phyloP scores from a whole-genome alignment of 2,888 invertebrate species.

The Camptogramma bilineatum region DNA sequence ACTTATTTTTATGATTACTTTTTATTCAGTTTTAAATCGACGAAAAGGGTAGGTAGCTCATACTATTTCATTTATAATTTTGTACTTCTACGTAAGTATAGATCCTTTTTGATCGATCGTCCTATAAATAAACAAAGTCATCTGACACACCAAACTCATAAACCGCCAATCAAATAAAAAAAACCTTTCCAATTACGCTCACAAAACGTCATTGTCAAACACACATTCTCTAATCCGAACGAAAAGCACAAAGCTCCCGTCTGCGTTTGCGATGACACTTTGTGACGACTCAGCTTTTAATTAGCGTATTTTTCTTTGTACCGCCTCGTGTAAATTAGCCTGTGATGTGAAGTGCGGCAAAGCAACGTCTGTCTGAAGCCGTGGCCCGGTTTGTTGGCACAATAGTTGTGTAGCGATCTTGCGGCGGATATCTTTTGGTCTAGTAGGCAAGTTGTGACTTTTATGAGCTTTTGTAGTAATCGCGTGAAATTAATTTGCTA shows the following conservation, averaged over 20 bases:
- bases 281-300: conserved; percentile 81
- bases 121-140: too few relatives aligned
- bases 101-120: too few relatives aligned
- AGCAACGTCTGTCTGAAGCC: conserved; percentile 34
- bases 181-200: conserved; percentile 18
- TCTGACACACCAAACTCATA: neutral
- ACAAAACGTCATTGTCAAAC: conserved; percentile 32
- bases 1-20: too few relatives aligned
- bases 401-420: conserved; percentile 30
- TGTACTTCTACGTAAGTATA: too few relatives aligned
- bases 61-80: too few relatives aligned
- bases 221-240: conserved; percentile 43
- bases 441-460: neutral
- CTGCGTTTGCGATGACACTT: conserved; percentile 73
- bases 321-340: conserved; percentile 77
- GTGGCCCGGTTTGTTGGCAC: conserved; percentile 24
- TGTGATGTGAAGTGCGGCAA: conserved; percentile 67
- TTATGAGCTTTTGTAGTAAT: neutral
- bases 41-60: too few relatives aligned
- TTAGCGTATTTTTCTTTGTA: conserved; percentile 83
- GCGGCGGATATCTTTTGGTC: conserved; percentile 15
- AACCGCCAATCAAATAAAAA: conserved; percentile 8
- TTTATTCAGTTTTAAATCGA: too few relatives aligned
- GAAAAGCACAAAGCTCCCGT: conserved; percentile 56
- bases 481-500: too few relatives aligned